A percentile compares a stretch with the other conserved stretches of the same genome.
Evolutionary conservation across 2,888 invertebrate genomes (phyloP).

Genomic region (Monochamus alternatus): DNA sequence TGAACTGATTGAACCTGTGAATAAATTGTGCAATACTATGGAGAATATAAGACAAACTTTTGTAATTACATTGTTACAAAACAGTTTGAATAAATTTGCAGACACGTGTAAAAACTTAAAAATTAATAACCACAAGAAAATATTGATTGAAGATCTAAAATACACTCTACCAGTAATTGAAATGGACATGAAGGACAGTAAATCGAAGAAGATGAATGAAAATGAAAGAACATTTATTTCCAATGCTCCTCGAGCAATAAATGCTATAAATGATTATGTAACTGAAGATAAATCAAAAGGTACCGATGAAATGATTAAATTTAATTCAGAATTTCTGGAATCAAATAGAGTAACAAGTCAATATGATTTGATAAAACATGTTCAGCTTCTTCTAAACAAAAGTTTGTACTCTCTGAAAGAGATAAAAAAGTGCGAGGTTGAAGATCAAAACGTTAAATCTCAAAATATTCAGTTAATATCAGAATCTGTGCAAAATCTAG

Average conservation of each 20-base stretch:
- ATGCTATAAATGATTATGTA: constrained; percentile 45
- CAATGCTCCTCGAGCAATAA: constrained; percentile 41
- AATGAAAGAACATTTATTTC: constrained; percentile 46
- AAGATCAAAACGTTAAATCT: constrained; percentile 52
- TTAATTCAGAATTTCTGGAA: constrained; percentile 48
- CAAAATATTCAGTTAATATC: constrained; percentile 61
- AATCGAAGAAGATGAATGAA: constrained; percentile 35
- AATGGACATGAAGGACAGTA: constrained; percentile 43
- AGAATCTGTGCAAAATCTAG: constrained; percentile 62
- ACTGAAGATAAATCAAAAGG: constrained; percentile 36
- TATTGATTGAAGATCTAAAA: constrained; percentile 43
- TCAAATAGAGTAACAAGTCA: constrained; percentile 42
- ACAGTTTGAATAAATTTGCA: constrained; percentile 10
- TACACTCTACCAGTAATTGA: constrained; percentile 44
- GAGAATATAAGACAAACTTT: background rate
- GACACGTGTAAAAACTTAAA: constrained; percentile 39
- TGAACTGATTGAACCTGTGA: constrained; percentile 4
- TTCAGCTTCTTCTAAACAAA: constrained; percentile 55
- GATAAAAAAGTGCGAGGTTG: constrained; percentile 53
- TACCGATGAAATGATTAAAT: constrained; percentile 45
- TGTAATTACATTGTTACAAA: background rate
- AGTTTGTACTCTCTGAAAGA: constrained; percentile 51
- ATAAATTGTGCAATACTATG: background rate
- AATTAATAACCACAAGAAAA: constrained; percentile 41
- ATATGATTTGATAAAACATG: constrained; percentile 51